Evolutionary conservation across 2,113 vertebrate genomes (phyloP).

Genomic region (Entelurus aequoreus): DNA sequence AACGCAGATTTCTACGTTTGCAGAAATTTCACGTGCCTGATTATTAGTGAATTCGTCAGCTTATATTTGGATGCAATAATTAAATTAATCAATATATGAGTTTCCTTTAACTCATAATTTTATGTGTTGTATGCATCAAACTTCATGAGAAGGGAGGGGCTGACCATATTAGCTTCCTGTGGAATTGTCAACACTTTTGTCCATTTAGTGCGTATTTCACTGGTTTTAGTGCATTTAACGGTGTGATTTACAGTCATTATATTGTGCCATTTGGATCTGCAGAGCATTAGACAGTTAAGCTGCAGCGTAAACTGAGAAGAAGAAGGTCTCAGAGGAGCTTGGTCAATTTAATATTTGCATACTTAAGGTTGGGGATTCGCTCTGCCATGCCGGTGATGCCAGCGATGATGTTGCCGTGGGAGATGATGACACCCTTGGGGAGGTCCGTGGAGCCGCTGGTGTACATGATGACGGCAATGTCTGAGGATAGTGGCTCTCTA

Average conservation of each 20-base stretch:
- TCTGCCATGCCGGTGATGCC: slow-evolving; percentile 95
- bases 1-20: no score
- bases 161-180: not conserved
- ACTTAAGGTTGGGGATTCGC: slow-evolving; percentile 89
- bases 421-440: slow-evolving; percentile 98
- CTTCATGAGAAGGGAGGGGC: no score
- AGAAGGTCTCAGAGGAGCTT: not conserved
- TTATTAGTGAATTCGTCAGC: no score
- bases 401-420: slow-evolving; percentile 92
- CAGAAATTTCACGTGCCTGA: no score
- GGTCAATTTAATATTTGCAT: slow-evolving; percentile 22
- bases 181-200: not conserved
- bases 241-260: not conserved
- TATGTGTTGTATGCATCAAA: no score
- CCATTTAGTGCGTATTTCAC: not conserved
- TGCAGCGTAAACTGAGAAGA: not conserved
- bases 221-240: not conserved
- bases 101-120: no score
- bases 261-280: not conserved
- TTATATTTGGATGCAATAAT: no score
- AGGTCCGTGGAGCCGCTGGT: slow-evolving; percentile 96
- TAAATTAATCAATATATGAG: no score
- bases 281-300: not conserved
- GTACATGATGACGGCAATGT: slow-evolving; percentile 97
- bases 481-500: slow-evolving; percentile 73